Evolutionary conservation across 2,113 vertebrate genomes (phyloP).

Genomic region (Pluvialis apricaria): DNA sequence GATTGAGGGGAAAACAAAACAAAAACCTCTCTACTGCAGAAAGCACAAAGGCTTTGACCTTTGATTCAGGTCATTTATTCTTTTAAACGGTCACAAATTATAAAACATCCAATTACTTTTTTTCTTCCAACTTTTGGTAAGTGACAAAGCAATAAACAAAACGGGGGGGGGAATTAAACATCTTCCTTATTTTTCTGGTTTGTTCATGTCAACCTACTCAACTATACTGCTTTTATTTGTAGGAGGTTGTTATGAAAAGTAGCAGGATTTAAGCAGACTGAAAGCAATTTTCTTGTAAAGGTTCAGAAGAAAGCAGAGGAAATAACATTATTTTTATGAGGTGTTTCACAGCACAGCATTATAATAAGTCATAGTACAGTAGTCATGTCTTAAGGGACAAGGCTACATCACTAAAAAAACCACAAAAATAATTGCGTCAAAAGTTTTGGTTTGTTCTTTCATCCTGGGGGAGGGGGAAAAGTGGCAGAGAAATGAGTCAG

Average conservation of each 20-base stretch:
- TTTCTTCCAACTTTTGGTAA: neutral
- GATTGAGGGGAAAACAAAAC: slow-evolving; percentile 44
- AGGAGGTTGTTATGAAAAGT: slow-evolving; percentile 11
- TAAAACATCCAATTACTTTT: slow-evolving; percentile 59
- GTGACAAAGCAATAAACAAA: slow-evolving; percentile 51
- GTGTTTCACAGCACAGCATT: slow-evolving; percentile 26
- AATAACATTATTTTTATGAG: slow-evolving; percentile 41
- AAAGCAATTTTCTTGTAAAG: slow-evolving; percentile 47
- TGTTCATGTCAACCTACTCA: neutral
- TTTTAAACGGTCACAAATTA: slow-evolving; percentile 67
- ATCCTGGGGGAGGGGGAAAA: neutral
- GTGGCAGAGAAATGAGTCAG: neutral
- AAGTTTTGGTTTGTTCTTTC: neutral
- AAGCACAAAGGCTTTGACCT: slow-evolving; percentile 67
- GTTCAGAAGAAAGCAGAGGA: slow-evolving; percentile 52
- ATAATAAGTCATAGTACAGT: slow-evolving; percentile 38
- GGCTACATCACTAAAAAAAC: neutral
- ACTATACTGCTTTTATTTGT: slow-evolving; percentile 23
- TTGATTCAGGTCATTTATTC: slow-evolving; percentile 70
- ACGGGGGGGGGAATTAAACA: neutral
- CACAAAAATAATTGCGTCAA: neutral
- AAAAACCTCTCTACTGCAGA: slow-evolving; percentile 43
- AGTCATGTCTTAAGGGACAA: neutral
- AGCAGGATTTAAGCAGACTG: slow-evolving; percentile 32
- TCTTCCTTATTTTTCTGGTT: slow-evolving; percentile 1